Conservation (phyloP, 2,797 vertebrate genomes). For the Sternarchorhynchus goeldii region DNA sequence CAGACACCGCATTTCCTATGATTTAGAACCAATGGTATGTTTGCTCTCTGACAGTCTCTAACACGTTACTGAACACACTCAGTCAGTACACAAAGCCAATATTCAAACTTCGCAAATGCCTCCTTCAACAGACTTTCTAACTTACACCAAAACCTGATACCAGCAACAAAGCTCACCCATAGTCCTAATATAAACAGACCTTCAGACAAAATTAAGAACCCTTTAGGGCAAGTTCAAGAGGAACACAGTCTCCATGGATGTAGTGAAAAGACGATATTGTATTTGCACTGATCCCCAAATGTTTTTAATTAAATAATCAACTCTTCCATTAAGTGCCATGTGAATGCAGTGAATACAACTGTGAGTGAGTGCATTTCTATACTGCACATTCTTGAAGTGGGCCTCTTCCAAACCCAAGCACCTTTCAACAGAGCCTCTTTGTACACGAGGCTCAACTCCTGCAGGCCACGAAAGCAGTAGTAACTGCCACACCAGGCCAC, state of each 20-base stretch:
- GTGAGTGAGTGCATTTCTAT: background rate
- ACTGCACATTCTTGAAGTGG: constrained; percentile 55
- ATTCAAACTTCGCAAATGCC: constrained; percentile 26
- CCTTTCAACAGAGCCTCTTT: constrained; percentile 73
- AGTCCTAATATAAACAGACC: constrained; percentile 15
- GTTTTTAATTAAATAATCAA: no score
- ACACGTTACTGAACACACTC: background rate
- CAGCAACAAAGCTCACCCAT: background rate
- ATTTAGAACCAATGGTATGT: constrained; percentile 9
- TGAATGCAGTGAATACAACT: background rate
- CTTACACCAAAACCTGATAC: constrained; percentile 11
- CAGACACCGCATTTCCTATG: background rate
- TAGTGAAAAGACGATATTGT: no score
- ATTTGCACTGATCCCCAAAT: no score
- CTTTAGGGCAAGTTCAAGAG: background rate
- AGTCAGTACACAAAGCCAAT: constrained; percentile 22
- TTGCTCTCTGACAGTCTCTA: background rate
- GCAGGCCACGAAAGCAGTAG: constrained; percentile 59
- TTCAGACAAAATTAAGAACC: background rate
- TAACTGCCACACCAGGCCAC: constrained; percentile 2
- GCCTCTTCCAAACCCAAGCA: constrained; percentile 61
- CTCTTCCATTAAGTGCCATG: background rate
- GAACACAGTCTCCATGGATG: background rate
- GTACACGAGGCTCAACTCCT: constrained; percentile 58
- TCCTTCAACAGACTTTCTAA: constrained; percentile 29